Percentiles rank a stretch among this genome's conserved stretches.
Conservation (phyloP, 2,888 invertebrate genomes). For the Drosophila monieri region DNA sequence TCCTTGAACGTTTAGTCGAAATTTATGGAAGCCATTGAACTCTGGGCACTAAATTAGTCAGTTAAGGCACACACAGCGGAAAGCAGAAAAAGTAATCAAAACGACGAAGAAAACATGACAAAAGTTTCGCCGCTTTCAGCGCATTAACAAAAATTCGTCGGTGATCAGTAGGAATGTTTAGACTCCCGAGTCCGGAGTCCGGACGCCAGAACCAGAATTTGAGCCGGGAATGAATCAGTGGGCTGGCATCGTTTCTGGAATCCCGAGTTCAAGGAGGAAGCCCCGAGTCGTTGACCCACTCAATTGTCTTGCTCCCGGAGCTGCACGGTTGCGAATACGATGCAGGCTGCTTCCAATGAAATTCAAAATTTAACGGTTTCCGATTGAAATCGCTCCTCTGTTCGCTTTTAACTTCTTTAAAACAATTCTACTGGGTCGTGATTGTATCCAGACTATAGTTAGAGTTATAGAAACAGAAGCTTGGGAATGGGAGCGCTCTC, state of each 20-base stretch:
- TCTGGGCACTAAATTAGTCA: conserved; percentile 74
- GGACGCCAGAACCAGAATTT: background rate
- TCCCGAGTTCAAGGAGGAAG: conserved; percentile 35
- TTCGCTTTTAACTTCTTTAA: background rate
- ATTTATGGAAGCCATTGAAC: conserved; percentile 81
- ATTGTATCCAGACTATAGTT: no score
- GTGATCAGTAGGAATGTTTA: conserved; percentile 30
- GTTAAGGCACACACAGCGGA: conserved; percentile 60
- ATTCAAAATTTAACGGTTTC: conserved; percentile 44
- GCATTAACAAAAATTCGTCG: conserved; percentile 63
- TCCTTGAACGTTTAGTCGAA: conserved; percentile 80
- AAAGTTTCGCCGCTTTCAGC: conserved; percentile 68
- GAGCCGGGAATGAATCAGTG: conserved; percentile 36
- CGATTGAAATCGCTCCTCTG: conserved; percentile 17
- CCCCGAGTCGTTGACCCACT: conserved; percentile 64
- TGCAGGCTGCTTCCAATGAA: conserved; percentile 24
- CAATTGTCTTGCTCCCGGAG: conserved; percentile 32
- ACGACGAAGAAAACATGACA: conserved; percentile 66
- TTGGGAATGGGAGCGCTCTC: no score
- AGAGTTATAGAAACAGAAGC: no score
- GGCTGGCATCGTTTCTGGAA: background rate
- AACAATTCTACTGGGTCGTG: no score
- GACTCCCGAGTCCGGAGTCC: conserved; percentile 5
- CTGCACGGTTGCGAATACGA: background rate
- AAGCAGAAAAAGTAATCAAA: conserved; percentile 22